These are phyloP conservation scores for Megaceryle torquata DNA, from an alignment of 2,113 vertebrate genomes.

Conservation along the genomic window DNA sequence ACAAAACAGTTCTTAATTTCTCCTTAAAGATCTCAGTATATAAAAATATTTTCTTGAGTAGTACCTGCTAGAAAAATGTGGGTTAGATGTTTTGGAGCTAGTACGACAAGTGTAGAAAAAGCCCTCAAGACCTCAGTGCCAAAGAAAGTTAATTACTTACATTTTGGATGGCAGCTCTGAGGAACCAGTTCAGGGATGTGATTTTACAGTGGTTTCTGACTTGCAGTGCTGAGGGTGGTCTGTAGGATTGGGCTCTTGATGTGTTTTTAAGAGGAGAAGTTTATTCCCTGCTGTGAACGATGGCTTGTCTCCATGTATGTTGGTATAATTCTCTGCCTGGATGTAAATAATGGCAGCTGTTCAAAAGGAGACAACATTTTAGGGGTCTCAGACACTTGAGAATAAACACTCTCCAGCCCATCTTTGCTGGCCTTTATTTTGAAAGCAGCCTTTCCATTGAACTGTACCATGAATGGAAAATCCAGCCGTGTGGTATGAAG, in stretches of 20 bases:
- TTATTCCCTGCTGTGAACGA: neutral
- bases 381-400: neutral
- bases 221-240: neutral
- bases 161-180: neutral
- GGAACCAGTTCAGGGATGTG: neutral
- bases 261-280: neutral
- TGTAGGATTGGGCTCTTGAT: neutral
- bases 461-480: neutral
- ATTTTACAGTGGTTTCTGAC: neutral
- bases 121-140: neutral
- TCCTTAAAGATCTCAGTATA: neutral
- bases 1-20: neutral
- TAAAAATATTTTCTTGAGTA: neutral
- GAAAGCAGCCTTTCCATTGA: neutral
- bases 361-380: neutral
- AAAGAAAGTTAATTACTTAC: neutral
- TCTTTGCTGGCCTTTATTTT: neutral
- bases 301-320: neutral
- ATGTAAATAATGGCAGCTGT: neutral
- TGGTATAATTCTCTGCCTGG: neutral
- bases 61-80: neutral
- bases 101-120: neutral
- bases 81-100: neutral
- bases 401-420: neutral
- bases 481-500: neutral